These are phyloP conservation scores for Buceros bicornis DNA, from an alignment of 2,797 vertebrate genomes.

Conservation along the genomic window DNA sequence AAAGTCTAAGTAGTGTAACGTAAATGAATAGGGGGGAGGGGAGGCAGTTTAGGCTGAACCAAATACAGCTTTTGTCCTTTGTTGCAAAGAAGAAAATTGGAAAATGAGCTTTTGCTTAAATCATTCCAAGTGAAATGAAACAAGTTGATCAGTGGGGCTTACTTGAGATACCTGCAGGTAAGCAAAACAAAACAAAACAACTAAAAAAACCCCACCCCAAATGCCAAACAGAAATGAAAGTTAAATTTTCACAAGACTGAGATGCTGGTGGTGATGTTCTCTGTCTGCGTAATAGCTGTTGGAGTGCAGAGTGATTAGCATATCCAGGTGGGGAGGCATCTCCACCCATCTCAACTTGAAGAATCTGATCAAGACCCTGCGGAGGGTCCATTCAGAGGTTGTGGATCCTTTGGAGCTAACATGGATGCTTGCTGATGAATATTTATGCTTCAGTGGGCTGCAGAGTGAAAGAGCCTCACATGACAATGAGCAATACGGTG, in stretches of 20 bases:
- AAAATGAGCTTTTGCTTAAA: not conserved
- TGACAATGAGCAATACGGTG: not conserved
- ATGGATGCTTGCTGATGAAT: not conserved
- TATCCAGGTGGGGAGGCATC: not conserved
- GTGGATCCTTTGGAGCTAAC: not conserved
- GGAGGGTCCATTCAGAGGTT: not conserved
- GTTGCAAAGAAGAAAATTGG: not conserved
- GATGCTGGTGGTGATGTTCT: not conserved
- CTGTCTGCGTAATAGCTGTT: not conserved
- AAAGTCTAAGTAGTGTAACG: not conserved
- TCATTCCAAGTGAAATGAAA: not conserved
- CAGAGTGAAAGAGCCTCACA: not conserved
- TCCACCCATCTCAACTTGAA: not conserved
- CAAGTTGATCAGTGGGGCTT: not conserved
- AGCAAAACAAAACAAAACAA: accelerated
- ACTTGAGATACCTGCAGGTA: not conserved
- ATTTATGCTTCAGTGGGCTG: not conserved
- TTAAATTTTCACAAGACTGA: not conserved
- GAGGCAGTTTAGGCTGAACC: not conserved
- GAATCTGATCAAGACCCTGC: not conserved
- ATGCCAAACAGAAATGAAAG: not conserved
- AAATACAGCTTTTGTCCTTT: not conserved
- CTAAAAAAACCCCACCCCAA: not conserved
- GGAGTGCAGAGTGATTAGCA: not conserved
- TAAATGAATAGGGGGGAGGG: not conserved